These are phyloP conservation scores for Bombycilla garrulus DNA, from an alignment of 2,113 vertebrate species.

Conservation along the genomic window DNA sequence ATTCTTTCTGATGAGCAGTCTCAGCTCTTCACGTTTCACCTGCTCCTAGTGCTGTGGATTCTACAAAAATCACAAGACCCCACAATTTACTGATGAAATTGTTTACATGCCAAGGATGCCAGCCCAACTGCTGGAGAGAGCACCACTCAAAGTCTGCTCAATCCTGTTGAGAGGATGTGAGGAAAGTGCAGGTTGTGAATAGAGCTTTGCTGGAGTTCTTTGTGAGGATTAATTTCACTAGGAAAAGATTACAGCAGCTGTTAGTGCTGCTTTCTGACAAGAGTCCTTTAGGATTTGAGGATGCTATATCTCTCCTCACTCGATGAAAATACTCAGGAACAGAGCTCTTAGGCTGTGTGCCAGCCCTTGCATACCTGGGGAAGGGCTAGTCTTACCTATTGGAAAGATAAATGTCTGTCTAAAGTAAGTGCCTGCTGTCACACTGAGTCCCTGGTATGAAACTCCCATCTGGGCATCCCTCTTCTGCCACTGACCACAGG, in stretches of 20 bases:
- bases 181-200: neutral
- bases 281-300: neutral
- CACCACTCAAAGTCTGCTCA: neutral
- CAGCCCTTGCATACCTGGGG: neutral
- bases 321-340: neutral
- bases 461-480: neutral
- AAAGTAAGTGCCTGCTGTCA: neutral
- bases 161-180: neutral
- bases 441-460: accelerated
- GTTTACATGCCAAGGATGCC: neutral
- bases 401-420: neutral
- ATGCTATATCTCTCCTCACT: neutral
- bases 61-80: neutral
- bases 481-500: neutral
- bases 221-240: neutral
- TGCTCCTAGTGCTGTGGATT: neutral
- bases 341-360: accelerated
- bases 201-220: neutral
- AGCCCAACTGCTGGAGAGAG: neutral
- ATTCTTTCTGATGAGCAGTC: neutral
- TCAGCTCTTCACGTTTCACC: neutral
- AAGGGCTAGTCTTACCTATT: neutral
- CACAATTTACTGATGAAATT: neutral
- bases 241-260: neutral
- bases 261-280: neutral